A percentile compares a stretch with the other conserved stretches of the same genome.
Conservation (phyloP, 2,113 vertebrate species). For the Austrofundulus limnaeus region DNA sequence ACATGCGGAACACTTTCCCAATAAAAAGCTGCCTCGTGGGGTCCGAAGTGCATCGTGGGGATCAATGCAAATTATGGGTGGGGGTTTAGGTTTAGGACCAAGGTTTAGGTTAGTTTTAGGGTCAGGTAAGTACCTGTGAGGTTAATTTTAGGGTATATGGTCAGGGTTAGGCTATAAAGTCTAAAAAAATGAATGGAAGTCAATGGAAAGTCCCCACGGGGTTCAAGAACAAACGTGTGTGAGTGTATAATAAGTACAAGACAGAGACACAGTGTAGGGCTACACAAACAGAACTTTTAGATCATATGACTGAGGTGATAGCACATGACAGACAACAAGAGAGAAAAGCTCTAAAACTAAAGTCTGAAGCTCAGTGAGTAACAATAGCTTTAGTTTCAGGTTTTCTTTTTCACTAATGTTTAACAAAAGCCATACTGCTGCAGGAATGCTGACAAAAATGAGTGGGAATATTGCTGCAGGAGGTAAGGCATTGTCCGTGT, state of each 20-base stretch:
- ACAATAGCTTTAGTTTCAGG: not conserved
- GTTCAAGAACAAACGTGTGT: too few relatives aligned
- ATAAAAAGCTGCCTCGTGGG: too few relatives aligned
- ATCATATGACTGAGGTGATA: slow-evolving; percentile 16
- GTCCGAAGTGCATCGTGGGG: too few relatives aligned
- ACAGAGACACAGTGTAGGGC: slow-evolving; percentile 6
- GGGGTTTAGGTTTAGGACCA: too few relatives aligned
- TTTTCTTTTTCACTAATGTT: slow-evolving; percentile 14
- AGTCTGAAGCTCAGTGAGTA: not conserved
- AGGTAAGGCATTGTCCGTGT: slow-evolving; percentile 35
- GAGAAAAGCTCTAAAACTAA: slow-evolving; percentile 7
- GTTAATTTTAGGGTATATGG: too few relatives aligned
- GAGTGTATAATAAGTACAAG: slow-evolving; percentile 27
- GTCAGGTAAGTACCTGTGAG: too few relatives aligned
- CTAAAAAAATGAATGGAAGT: too few relatives aligned
- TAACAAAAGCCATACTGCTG: not conserved
- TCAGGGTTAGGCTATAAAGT: too few relatives aligned
- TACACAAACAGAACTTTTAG: slow-evolving; percentile 8
- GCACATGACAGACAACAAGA: not conserved
- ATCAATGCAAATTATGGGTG: too few relatives aligned
- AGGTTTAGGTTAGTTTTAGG: too few relatives aligned
- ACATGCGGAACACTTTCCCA: too few relatives aligned
- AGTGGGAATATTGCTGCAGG: slow-evolving; percentile 18
- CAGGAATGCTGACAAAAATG: slow-evolving; percentile 22
- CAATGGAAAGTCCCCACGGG: too few relatives aligned